phyloP scores from a whole-genome alignment of 2,113 vertebrate genomes.

The Halcyon malimbica region DNA sequence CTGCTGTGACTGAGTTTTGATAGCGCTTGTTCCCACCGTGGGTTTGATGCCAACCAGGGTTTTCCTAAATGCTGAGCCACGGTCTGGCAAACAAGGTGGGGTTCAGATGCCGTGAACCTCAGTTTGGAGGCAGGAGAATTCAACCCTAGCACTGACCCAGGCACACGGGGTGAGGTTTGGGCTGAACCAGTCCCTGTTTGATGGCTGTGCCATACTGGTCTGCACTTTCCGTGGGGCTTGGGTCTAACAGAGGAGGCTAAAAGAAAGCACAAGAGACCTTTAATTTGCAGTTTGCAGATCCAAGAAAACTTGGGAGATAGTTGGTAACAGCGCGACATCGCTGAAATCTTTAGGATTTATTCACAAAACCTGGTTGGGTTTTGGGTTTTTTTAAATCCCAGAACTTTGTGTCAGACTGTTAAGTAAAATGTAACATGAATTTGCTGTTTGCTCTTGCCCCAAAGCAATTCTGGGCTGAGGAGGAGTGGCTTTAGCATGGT shows the following conservation, averaged over 20 bases:
- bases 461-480: not conserved
- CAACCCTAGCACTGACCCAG: not conserved
- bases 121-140: not conserved
- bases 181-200: not conserved
- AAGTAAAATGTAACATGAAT: not conserved
- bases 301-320: not conserved
- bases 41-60: not conserved
- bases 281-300: not conserved
- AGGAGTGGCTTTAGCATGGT: not conserved
- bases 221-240: not conserved
- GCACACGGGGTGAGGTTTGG: not conserved
- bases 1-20: not conserved
- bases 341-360: not conserved
- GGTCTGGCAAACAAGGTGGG: not conserved
- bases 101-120: not conserved
- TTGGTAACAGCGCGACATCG: not conserved
- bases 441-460: not conserved
- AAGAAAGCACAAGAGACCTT: not conserved
- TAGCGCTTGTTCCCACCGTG: accelerated
- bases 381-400: not conserved
- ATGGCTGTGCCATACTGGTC: not conserved
- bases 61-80: not conserved
- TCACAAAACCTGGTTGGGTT: not conserved
- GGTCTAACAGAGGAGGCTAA: not conserved
- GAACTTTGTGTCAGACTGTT: not conserved